Evolutionary conservation across 2,888 invertebrate genomes (phyloP).

Genomic region (Leucoptera coffeella): DNA sequence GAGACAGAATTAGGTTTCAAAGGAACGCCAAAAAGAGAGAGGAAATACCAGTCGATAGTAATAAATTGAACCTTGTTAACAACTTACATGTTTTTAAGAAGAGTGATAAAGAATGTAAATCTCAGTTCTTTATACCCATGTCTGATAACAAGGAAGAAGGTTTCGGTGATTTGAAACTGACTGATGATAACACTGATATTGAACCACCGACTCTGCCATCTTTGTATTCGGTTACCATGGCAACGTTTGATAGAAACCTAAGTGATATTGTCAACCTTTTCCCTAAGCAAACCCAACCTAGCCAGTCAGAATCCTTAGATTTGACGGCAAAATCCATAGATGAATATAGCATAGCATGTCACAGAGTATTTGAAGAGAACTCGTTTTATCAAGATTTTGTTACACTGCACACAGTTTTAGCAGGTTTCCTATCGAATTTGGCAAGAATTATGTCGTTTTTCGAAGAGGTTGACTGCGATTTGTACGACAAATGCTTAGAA

Average conservation of each 20-base stretch:
- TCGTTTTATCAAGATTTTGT: slow-evolving; percentile 38
- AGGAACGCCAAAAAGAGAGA: slow-evolving; percentile 19
- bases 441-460: slow-evolving; percentile 19
- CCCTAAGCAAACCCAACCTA: slow-evolving; percentile 38
- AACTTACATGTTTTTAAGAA: slow-evolving; percentile 37
- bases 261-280: slow-evolving; percentile 30
- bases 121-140: slow-evolving; percentile 43
- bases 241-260: slow-evolving; percentile 27
- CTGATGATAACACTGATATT: slow-evolving; percentile 29
- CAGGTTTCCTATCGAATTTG: slow-evolving; percentile 22
- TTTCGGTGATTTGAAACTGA: slow-evolving; percentile 31
- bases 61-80: slow-evolving; percentile 33
- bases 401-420: slow-evolving; percentile 26
- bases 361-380: slow-evolving; percentile 45
- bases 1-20: slow-evolving; percentile 20
- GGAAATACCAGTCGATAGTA: slow-evolving; percentile 34
- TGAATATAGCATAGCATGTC: slow-evolving; percentile 37
- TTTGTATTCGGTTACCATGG: slow-evolving; percentile 20
- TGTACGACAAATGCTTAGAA: slow-evolving; percentile 34
- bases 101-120: slow-evolving; percentile 36
- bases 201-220: slow-evolving; percentile 26
- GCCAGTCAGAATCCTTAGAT: slow-evolving; percentile 41
- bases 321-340: slow-evolving; percentile 34
- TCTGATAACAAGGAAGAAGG: slow-evolving; percentile 22
- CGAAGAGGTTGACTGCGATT: slow-evolving; percentile 33